Evolutionary conservation across 2,888 invertebrate species (phyloP).

Genomic region (Xestobium rufovillosum): DNA sequence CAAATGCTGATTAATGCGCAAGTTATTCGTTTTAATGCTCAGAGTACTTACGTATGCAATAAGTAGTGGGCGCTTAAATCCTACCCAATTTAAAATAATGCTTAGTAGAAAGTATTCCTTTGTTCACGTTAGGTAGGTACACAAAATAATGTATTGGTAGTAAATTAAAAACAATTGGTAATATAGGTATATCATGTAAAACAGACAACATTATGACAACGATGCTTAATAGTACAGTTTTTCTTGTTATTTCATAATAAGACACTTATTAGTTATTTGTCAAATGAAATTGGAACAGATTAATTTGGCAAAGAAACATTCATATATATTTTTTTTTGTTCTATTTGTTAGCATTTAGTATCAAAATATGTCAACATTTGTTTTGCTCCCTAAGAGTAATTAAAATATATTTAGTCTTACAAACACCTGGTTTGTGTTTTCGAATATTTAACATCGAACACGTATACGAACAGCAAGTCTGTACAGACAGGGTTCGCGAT

Average conservation of each 20-base stretch:
- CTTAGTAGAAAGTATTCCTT: too few species aligned
- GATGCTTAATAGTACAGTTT: slow-evolving; percentile 23
- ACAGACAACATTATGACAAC: slow-evolving; percentile 27
- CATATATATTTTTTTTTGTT: slow-evolving; percentile 15
- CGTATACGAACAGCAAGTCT: slow-evolving; percentile 32
- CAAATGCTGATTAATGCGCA: too few species aligned
- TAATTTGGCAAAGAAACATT: slow-evolving; percentile 17
- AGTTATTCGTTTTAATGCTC: too few species aligned
- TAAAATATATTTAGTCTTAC: slow-evolving; percentile 40
- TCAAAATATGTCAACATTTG: slow-evolving; percentile 42
- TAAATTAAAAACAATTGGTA: too few species aligned
- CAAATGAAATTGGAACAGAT: slow-evolving; percentile 25
- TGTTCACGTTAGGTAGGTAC: too few species aligned
- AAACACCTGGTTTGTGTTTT: slow-evolving; percentile 31
- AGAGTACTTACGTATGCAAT: too few species aligned
- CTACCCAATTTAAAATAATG: too few species aligned
- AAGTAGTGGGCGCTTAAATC: too few species aligned
- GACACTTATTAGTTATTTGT: slow-evolving; percentile 31
- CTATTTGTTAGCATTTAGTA: slow-evolving; percentile 35
- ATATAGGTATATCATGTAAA: slow-evolving; percentile 21
- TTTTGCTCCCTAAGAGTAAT: slow-evolving; percentile 39
- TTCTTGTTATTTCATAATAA: slow-evolving; percentile 29
- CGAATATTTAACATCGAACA: slow-evolving; percentile 38
- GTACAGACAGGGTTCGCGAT: slow-evolving; percentile 11
- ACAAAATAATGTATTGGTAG: too few species aligned